Base-by-base conservation (phyloP, 2,888 invertebrate genomes). In the Drosophila paucipuncta region DNA sequence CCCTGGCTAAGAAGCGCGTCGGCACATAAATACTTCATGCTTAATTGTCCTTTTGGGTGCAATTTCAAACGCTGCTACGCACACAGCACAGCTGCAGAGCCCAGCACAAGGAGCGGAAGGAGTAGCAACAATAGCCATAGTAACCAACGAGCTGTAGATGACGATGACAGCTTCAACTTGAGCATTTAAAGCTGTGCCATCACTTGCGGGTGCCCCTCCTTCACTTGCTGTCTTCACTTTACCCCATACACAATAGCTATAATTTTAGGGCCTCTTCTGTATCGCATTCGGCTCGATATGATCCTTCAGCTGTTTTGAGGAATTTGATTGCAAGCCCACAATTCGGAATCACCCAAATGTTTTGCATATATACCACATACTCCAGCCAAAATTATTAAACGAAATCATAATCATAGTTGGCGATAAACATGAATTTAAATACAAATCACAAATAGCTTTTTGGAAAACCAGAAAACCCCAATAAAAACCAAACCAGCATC, bases 41-140 rank as follows among this genome's bases (percentile, higher is more conserved):
- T 91, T 92, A 91, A 92, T 91, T 92, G 89, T 91, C 83, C 92
- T 90, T 92, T 90, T 85, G 93, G 92, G 92, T 91, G 84, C 84
- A 91, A 92, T 92, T 92, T 91, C 79, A 88, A 85, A 88, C 82
- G 82, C 83, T 78, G 80, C 83, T 77, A 85, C 88, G 89, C 89
- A 91, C 84, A 86, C 72, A 86, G 76, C 54, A 70, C 47, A 25
- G 25, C 47, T 18, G 68, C 82, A 73, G 22, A 64, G 37, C 37
- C 7, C 37, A 37, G 18, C 37, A 18, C 37, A 78, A 16, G 35
- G 35, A 47, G 47, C 47, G 68, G 54, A 63, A 76, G 54, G 61
- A 72, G 33, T 68, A 77, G 63, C 37, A 80, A 65, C 79, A 82
- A 80, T 76, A 57, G 63, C 76, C 57, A 61, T 70, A 25, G 66